These are phyloP conservation scores for Corythoichthys haematopterus DNA, from an alignment of 2,113 vertebrate genomes.

Conservation along the genomic window DNA sequence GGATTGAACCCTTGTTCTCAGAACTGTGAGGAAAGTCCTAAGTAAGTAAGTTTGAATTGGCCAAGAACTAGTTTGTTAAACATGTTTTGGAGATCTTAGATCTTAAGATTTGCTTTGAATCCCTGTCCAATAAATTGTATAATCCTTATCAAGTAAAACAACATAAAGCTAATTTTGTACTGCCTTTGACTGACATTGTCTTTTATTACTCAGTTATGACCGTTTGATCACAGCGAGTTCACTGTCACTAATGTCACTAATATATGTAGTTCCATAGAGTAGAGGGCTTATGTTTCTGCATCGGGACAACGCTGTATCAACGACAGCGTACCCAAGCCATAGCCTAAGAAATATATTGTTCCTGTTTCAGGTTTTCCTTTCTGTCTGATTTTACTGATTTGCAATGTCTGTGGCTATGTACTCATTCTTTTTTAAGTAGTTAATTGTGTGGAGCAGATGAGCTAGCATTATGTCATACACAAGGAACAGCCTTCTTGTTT, in stretches of 20 bases:
- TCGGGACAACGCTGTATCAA: too few relatives aligned
- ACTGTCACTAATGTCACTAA: slow-evolving; percentile 6
- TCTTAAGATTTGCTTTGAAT: not conserved
- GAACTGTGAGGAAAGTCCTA: too few relatives aligned
- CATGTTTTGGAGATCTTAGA: not conserved
- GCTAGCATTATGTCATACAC: slow-evolving; percentile 17
- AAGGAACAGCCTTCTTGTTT: slow-evolving; percentile 4
- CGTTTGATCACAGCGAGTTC: slow-evolving; percentile 21
- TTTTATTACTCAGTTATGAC: slow-evolving; percentile 6
- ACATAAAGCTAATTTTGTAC: not conserved
- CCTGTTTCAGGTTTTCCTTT: slow-evolving; percentile 19
- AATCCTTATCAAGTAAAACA: too few relatives aligned
- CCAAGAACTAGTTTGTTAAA: not conserved
- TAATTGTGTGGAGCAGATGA: slow-evolving; percentile 22
- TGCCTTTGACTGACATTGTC: not conserved
- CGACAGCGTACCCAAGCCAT: too few relatives aligned
- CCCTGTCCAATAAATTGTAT: too few relatives aligned
- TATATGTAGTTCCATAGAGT: slow-evolving; percentile 25
- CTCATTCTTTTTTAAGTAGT: slow-evolving; percentile 32
- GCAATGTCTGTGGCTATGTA: slow-evolving; percentile 11
- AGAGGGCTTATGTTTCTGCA: too few relatives aligned
- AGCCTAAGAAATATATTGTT: slow-evolving; percentile 16
- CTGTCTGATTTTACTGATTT: slow-evolving; percentile 10
- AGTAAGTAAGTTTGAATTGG: too few relatives aligned
- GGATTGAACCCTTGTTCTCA: too few relatives aligned